These are phyloP conservation scores for Lobophora halterata DNA, from an alignment of 2,888 invertebrate species.

Conservation along the genomic window DNA sequence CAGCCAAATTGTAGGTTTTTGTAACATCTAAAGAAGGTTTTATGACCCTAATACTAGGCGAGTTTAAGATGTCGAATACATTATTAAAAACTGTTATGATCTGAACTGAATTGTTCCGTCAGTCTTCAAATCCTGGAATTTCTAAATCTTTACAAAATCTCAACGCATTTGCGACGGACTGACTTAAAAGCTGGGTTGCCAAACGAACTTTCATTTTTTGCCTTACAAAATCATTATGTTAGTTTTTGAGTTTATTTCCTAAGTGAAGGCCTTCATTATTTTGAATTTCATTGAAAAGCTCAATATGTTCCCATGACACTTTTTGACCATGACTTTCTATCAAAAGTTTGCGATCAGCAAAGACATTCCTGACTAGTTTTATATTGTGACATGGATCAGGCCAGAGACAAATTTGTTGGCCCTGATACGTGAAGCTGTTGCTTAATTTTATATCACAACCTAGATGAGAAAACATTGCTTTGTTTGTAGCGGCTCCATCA, in stretches of 20 bases:
- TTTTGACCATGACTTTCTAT: not conserved
- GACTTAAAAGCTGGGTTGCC: not conserved
- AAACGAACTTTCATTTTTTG: conserved; percentile 1
- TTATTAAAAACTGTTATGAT: too few species aligned
- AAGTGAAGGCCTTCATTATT: not conserved
- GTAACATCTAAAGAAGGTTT: too few species aligned
- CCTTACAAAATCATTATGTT: not conserved
- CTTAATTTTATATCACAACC: not conserved
- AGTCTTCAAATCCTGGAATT: not conserved
- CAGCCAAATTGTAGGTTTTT: too few species aligned
- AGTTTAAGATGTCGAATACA: too few species aligned
- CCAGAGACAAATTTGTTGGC: not conserved
- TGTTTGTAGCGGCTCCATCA: not conserved
- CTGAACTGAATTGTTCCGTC: too few species aligned
- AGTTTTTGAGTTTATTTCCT: not conserved
- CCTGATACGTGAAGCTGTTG: not conserved
- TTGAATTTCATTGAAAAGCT: not conserved
- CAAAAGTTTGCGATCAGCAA: not conserved
- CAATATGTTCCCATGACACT: not conserved
- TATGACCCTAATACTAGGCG: too few species aligned
- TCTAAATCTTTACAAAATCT: not conserved
- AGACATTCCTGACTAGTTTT: not conserved
- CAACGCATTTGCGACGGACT: conserved; percentile 1
- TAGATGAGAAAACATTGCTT: not conserved
- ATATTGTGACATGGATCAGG: conserved; percentile 1